Conservation (phyloP, 2,113 vertebrate species). For the Phodopus roborovskii region DNA sequence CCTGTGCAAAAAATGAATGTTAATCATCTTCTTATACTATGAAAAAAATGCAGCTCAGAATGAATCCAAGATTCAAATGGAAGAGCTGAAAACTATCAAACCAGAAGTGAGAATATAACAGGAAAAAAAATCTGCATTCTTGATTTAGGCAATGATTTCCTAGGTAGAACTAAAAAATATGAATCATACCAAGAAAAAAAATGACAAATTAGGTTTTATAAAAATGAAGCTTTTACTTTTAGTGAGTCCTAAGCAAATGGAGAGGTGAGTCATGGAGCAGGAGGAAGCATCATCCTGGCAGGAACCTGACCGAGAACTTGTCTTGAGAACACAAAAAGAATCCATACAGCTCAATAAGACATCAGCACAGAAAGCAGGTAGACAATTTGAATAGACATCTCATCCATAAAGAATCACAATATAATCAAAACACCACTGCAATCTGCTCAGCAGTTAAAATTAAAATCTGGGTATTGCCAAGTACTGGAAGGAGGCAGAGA, state of each 20-base stretch:
- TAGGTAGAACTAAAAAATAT: background rate
- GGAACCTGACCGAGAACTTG: conserved; percentile 10
- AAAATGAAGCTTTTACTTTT: conserved; percentile 34
- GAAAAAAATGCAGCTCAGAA: conserved; percentile 32
- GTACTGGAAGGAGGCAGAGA: background rate
- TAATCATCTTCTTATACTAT: background rate
- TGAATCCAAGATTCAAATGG: conserved; percentile 7
- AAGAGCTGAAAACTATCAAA: conserved; percentile 44
- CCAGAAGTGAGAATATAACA: conserved; percentile 15
- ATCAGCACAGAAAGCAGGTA: background rate
- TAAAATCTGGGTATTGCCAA: background rate
- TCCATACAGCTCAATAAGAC: background rate
- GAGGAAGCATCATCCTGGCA: conserved; percentile 25
- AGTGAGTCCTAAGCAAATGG: conserved; percentile 23
- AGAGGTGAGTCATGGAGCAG: background rate
- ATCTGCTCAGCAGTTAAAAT: background rate
- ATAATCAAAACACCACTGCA: background rate
- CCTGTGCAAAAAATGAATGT: conserved; percentile 4
- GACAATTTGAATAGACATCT: background rate
- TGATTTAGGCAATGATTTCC: conserved; percentile 31
- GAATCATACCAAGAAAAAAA: conserved; percentile 13
- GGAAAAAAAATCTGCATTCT: background rate
- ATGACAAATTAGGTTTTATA: background rate
- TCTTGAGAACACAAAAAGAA: conserved; percentile 5
- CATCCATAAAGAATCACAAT: background rate